Conservation (phyloP, 2,113 vertebrate species). For the Lipophrys pholis region DNA sequence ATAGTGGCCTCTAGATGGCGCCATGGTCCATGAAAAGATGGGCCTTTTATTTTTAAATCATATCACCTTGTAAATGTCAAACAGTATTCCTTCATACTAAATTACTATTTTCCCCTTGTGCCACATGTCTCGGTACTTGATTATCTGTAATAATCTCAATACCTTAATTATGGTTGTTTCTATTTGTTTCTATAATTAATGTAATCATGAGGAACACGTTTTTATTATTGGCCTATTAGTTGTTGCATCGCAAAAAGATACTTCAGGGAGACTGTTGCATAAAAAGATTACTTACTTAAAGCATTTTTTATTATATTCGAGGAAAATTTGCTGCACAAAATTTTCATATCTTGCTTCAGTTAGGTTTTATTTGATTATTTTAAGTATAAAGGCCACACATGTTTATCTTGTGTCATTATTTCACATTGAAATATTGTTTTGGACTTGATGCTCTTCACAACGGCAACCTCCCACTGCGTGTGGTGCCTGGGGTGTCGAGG, state of each 20-base stretch:
- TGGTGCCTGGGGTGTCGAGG: conserved; percentile 58
- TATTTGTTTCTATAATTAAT: conserved; percentile 60
- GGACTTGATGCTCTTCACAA: conserved; percentile 41
- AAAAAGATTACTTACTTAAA: conserved; percentile 15
- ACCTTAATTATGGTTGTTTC: conserved; percentile 54
- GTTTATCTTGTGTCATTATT: conserved; percentile 24
- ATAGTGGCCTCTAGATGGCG: conserved; percentile 80
- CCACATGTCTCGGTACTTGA: conserved; percentile 51
- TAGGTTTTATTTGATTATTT: conserved; percentile 1
- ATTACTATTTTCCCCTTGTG: conserved; percentile 67
- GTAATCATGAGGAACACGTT: conserved; percentile 44
- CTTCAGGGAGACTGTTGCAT: conserved; percentile 5
- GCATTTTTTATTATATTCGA: background rate
- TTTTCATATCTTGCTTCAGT: background rate
- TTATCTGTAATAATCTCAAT: conserved; percentile 54
- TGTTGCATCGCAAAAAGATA: conserved; percentile 17
- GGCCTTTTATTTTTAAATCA: conserved; percentile 47
- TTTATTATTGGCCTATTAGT: conserved; percentile 49
- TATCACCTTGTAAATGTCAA: conserved; percentile 64
- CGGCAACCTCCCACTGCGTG: conserved; percentile 45
- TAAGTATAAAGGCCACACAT: background rate
- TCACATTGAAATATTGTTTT: conserved; percentile 46
- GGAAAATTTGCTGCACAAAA: background rate
- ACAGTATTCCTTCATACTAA: conserved; percentile 59
- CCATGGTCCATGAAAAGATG: conserved; percentile 79